Conservation (phyloP, 2,113 vertebrate species). For the Cathartes aura region DNA sequence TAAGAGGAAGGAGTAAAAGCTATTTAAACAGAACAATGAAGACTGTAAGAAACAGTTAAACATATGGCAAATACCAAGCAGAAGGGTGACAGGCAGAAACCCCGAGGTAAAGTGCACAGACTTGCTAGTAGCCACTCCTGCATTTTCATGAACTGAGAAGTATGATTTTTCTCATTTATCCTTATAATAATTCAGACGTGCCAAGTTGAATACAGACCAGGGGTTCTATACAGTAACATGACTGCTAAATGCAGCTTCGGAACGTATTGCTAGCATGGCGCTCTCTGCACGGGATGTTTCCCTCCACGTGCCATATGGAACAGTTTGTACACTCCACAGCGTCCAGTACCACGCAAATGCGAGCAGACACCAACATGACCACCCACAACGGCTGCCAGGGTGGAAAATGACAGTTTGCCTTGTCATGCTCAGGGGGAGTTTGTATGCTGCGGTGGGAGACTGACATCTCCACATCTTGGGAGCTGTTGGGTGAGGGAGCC, state of each 20-base stretch:
- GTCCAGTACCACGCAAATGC: accelerated
- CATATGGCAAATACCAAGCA: not conserved
- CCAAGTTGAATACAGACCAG: not conserved
- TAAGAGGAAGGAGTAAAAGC: not conserved
- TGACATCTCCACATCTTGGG: not conserved
- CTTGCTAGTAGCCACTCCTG: not conserved
- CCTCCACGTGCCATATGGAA: not conserved
- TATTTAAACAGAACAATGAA: not conserved
- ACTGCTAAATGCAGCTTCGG: not conserved
- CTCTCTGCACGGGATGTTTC: not conserved
- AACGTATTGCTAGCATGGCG: not conserved
- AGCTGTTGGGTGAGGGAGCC: accelerated
- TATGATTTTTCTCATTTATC: not conserved
- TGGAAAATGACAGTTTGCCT: not conserved
- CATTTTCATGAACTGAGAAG: not conserved
- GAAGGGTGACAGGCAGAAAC: not conserved
- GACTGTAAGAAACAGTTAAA: not conserved
- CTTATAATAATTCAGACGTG: not conserved
- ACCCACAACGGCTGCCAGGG: not conserved
- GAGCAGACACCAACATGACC: not conserved
- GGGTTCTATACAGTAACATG: not conserved
- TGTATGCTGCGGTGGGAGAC: not conserved
- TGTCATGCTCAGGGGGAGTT: not conserved
- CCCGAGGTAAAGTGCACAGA: not conserved
- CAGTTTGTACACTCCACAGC: not conserved